Percentiles rank a stretch among this genome's conserved stretches.
Conservation (phyloP, 2,888 invertebrate genomes). For the Hypomecis punctinalis region DNA sequence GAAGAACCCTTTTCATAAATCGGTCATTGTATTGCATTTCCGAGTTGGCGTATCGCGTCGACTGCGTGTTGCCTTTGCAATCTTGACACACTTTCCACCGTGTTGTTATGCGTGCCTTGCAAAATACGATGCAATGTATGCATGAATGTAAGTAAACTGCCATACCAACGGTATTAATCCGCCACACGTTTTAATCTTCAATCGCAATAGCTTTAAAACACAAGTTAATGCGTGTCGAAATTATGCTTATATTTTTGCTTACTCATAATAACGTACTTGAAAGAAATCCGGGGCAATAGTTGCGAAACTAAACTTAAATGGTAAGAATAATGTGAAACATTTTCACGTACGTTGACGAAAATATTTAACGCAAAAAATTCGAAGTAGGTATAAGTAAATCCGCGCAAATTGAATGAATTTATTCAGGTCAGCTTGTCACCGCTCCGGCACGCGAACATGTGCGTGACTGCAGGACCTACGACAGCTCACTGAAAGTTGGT, state of each 20-base stretch:
- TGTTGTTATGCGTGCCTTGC: conserved; percentile 80
- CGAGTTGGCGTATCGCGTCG: conserved; percentile 68
- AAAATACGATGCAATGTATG: conserved; percentile 73
- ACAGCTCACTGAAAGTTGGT: conserved; percentile 42
- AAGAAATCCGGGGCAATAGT: conserved; percentile 39
- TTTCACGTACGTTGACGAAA: conserved; percentile 36
- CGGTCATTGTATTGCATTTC: conserved; percentile 67
- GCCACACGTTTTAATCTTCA: conserved; percentile 47
- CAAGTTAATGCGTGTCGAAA: conserved; percentile 37
- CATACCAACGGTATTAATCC: conserved; percentile 46
- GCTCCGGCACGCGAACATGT: conserved; percentile 33
- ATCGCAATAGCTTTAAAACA: conserved; percentile 34
- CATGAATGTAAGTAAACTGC: conserved; percentile 49
- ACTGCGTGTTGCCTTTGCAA: conserved; percentile 69
- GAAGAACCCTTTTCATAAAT: conserved; percentile 59
- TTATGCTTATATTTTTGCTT: conserved; percentile 30
- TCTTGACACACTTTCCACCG: conserved; percentile 84
- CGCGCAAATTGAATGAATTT: conserved; percentile 29
- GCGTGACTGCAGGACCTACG: conserved; percentile 49
- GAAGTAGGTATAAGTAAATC: conserved; percentile 15
- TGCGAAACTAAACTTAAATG: conserved; percentile 38
- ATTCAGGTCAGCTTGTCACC: conserved; percentile 29
- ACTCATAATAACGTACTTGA: conserved; percentile 38
- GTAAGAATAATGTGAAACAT: conserved; percentile 40
- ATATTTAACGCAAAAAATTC: conserved; percentile 7